A percentile compares a stretch with the other conserved stretches of the same genome.
Evolutionary conservation across 2,113 vertebrate genomes (phyloP).

Genomic region (Passerina amoena): DNA sequence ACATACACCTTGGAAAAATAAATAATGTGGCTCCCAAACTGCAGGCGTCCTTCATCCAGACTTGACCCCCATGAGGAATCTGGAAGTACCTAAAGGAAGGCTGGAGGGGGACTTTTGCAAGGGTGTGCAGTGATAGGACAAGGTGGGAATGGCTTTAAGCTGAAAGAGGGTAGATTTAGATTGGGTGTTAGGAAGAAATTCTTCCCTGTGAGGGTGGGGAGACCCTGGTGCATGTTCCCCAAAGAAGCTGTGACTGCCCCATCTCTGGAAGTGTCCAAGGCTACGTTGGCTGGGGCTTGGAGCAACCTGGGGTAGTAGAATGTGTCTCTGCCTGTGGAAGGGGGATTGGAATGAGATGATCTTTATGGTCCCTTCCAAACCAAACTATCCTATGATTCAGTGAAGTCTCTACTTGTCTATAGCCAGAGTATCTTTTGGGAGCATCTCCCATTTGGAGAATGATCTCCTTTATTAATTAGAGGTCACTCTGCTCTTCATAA

Average conservation of each 20-base stretch:
- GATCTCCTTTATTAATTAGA: not conserved
- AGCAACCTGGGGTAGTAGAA: not conserved
- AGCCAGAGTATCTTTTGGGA: not conserved
- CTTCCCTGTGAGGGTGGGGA: not conserved
- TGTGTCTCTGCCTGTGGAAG: not conserved
- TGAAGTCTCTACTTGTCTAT: not conserved
- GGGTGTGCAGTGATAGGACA: not conserved
- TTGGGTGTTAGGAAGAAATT: not conserved
- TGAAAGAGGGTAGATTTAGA: not conserved
- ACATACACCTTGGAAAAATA: slow-evolving; percentile 21
- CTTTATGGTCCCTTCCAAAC: not conserved
- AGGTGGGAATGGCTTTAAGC: not conserved
- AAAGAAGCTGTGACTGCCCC: not conserved
- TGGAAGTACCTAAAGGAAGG: not conserved
- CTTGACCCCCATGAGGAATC: not conserved
- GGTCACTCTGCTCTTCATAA: not conserved
- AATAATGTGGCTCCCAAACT: not conserved
- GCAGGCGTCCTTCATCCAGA: not conserved
- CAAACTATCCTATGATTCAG: not conserved
- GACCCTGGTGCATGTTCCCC: not conserved
- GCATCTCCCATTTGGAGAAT: not conserved
- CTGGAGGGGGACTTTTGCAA: not conserved
- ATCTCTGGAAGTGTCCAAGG: not conserved
- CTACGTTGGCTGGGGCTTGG: not conserved
- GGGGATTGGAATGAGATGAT: not conserved